Base-by-base conservation (phyloP, 1,140 invertebrate species). In the Aphis craccivora region DNA sequence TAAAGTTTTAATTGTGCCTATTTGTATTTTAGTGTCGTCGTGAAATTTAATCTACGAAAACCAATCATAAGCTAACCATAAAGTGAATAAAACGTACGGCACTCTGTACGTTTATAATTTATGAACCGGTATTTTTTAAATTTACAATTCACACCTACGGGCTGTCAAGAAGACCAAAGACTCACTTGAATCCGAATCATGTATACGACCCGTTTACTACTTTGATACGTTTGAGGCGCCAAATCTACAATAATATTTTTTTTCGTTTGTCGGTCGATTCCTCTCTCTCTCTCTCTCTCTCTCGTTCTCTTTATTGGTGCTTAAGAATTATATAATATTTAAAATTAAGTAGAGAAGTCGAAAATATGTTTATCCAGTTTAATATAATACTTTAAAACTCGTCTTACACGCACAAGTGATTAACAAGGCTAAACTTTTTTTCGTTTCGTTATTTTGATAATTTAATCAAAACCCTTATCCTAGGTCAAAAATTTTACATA, bases 101-200 rank as follows among this genome's bases (percentile, higher is more conserved):
- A 91, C 90, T 91, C 48, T 81, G 22, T 83, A 35, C 11, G 30
- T 30, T 90, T n/a, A 76, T 76, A 55, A 53, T 93, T 53, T 86
- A 84, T 55, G 48, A 84, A 84, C 76, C 76, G 76, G 91, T 93
- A 55, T 86, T 93, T 86, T 93, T 91, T 37, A 48, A 84, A 84
- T 84, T 53, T 84, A 93, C 37, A 93, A 83, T 93, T 86, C 81
- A 93, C 91, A 84, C 91, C 81, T 86, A 93, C 76, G 81, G 37
- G n/a, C 81, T 53, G 91, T 93, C 81, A 40, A 84, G 35, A 7
- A 91, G 30, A 48, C 90, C 45, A 48, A 91, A 91, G 67, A 91
- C 67, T 51, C 45, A 48, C 43, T 91, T n/a, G 90, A 4, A 30
- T 48, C 43, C 23, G 45, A 48, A 91, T 45, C 14, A 55, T 90